Base-by-base conservation (phyloP, 2,113 vertebrate species). In the Notarius lentiginosus region DNA sequence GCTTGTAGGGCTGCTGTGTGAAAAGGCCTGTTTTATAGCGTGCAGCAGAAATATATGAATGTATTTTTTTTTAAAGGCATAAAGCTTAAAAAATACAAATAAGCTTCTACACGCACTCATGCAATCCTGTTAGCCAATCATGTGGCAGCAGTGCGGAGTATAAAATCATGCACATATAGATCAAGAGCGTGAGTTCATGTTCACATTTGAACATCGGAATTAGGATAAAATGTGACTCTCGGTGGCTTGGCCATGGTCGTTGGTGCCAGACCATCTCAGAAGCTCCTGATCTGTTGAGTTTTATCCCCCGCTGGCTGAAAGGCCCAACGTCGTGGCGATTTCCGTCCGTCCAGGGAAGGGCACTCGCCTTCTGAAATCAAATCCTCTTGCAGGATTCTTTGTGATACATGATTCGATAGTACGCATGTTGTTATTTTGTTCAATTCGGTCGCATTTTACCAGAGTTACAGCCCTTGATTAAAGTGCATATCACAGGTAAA, bases 1-100 rank as follows among this genome's bases (percentile, higher is more conserved):
- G 27, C 63, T 82, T 3, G 1, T 51, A 55, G 76, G 51, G 79
- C 72, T 53, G 84, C 84, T 86, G 49, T 81, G 60, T 83, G 41
- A 83, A 79, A 34, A 63, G 80, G 12, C n/a, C 27, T 66, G 12
- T 66, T 20, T 66, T 14, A 34, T 30, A 55, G 55, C n/a, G 49
- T n/a, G 4, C 70, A 61, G 77, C 55, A 65, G 58, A 41, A 22
- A 60, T 61, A 80, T 11, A n/a, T 49, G 47, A 72, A 72, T 41
- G 30, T 72, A 30, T 15, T 65, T 61, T 20, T 53, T 41, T 53
- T 53, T 10, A 53, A 53, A 53, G 7, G 30, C 7, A 11, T 47
- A 11, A 49, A 73, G 34, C 18, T 22, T 41, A 17, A 41, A 20
- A 17, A 47, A 8, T 49, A 6, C 20, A 75, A 11, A 24, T 75